Evolutionary conservation across 2,113 vertebrate species (phyloP), one percentile per base, ranked within the genome.

Genomic region (Vanacampus margaritifer): DNA sequence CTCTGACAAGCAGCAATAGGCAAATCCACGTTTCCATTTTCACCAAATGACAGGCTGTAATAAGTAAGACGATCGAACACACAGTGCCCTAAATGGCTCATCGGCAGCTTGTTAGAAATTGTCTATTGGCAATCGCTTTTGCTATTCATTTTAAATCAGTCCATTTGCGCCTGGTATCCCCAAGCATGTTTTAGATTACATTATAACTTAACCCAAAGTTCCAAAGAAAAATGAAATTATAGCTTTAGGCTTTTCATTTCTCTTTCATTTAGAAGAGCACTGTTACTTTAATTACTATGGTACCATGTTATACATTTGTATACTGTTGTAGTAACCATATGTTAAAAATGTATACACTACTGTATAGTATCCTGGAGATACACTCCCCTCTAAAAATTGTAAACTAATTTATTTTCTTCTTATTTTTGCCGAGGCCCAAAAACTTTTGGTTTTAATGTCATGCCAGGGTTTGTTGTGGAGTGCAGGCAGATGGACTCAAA

Each of bases 1-100:
- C 58, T 62, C 74, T 78, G 76, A 86, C 43, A 24, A 76, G 71
- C 43, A 54, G 68, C 68, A 72, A 75, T n/a, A 64, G 80, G 69
- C 24, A 21, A 74, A 84, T 85, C 74, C 75, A 61, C 79, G 79
- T 79, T 39, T 61, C 37, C 54, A 48, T 75, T 75, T 64, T 76
- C 61, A 70, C 72, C 56, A 24, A 64, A 65, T 82, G 84, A 68
- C 79, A 84, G 76, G 39, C 71, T 45, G 50, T 41, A 74, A 85
- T 74, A 65, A 82, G 74, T 83, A 66, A 54, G 65, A 28, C 19
- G 6, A 78, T 77, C 56, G 10, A 37, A 87, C 50, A 73, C 32
- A 54, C 65, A 50, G 72, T 68, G 72, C 79, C 81, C 80, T 67
- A 84, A 72, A 71, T 76, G 68, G 75, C 79, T 85, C 72, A 53